These are phyloP conservation scores for Eriocheir sinensis DNA, from an alignment of 1,140 invertebrate genomes.

Conservation along the genomic window DNA sequence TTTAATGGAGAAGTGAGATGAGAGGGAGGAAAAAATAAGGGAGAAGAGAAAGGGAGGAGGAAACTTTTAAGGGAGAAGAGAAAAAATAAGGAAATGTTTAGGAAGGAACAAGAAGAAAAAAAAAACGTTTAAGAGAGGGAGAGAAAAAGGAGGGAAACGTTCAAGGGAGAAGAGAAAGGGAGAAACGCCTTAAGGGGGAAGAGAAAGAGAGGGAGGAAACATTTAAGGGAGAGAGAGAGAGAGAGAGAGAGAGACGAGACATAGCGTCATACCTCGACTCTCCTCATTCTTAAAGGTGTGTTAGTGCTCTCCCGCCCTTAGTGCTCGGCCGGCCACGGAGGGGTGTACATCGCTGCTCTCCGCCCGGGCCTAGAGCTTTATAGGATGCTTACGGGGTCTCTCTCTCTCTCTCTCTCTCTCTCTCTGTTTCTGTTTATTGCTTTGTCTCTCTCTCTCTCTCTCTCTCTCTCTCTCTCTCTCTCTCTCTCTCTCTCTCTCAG, in stretches of 20 bases:
- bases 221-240: not conserved
- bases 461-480: no score
- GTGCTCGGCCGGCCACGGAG: no score
- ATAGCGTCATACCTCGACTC: no score
- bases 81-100: not conserved
- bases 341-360: no score
- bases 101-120: not conserved
- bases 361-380: no score
- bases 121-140: not conserved
- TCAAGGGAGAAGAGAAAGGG: not conserved
- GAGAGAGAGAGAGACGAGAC: not conserved
- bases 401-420: no score
- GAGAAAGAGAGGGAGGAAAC: not conserved
- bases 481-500: not conserved
- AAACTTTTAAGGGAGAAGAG: not conserved
- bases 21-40: not conserved
- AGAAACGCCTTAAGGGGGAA: not conserved
- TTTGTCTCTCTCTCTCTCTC: no score
- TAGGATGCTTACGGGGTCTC: no score
- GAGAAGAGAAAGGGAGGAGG: not conserved
- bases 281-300: no score
- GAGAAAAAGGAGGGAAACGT: not conserved
- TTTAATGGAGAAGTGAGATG: not conserved
- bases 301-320: no score
- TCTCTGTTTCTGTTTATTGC: no score